Evolutionary conservation across 2,797 vertebrate genomes (phyloP).

Genomic region (Carduelis carduelis): DNA sequence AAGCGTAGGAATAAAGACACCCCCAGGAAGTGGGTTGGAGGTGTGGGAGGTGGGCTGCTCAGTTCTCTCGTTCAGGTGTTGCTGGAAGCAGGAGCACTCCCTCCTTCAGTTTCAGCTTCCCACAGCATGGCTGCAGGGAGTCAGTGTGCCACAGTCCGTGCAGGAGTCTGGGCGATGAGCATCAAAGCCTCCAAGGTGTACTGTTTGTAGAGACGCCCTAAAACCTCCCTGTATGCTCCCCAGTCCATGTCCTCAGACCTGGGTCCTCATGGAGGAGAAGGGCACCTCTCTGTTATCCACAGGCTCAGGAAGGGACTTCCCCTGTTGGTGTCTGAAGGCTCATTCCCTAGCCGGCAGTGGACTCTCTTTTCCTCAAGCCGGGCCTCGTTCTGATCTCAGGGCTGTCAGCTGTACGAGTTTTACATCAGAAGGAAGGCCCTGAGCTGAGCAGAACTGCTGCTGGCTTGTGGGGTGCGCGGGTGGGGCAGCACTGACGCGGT

Average conservation of each 20-base stretch:
- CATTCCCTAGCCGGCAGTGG: not conserved
- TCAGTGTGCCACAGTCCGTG: not conserved
- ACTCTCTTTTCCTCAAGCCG: not conserved
- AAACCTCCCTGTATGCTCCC: fast-evolving
- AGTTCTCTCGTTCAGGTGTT: not conserved
- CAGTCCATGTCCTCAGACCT: not conserved
- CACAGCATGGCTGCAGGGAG: not conserved
- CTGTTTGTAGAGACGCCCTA: not conserved
- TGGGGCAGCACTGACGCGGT: not conserved
- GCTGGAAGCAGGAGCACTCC: not conserved
- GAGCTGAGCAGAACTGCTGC: not conserved
- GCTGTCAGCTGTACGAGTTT: not conserved
- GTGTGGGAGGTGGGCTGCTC: not conserved
- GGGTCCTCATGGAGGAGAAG: not conserved
- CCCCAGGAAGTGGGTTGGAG: not conserved
- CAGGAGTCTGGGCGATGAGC: not conserved
- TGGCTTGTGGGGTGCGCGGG: not conserved
- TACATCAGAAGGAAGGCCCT: not conserved
- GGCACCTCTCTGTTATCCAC: not conserved
- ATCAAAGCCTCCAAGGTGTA: not conserved
- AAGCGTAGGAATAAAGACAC: not conserved
- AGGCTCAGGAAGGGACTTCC: not conserved
- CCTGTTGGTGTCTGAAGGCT: not conserved
- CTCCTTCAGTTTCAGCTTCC: not conserved
- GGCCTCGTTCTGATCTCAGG: not conserved